Base-by-base conservation (phyloP, 2,888 invertebrate species). In the Drosophila subsilvestris region DNA sequence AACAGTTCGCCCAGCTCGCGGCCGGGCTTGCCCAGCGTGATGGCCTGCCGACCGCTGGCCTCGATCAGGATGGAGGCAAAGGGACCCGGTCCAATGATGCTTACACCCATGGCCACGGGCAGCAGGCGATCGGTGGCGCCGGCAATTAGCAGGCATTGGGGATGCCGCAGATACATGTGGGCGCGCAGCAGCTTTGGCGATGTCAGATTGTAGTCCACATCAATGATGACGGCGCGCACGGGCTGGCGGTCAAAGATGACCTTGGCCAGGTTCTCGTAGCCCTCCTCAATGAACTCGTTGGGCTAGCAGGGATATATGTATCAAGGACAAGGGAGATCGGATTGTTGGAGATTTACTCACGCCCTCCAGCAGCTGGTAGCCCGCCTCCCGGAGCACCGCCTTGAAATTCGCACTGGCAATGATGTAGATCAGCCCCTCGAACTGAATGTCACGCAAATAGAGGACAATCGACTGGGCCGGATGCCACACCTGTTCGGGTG, bases 161-260 rank as follows among this genome's bases (percentile, higher is more conserved):
- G 90, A 55, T 92, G 86, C 32, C 89, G 84, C 29, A 94, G 82
- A 72, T 93, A 93, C 0, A 86, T 75, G 42, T 92, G 81, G 0
- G 93, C 93, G 51, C 92, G 91, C 57, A 92, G 88, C 43, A 94
- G 29, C 79, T 93, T 93, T 1, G 89, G 29, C 63, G 91, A 92
- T 27, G 90, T 93, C 9, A 93, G 73, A 70, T 93, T 92, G 0
- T 92, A 74, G 63, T 93, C 93, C 10, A 91, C 85, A 80, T 94
- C 94, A 3, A 93, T 66, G 12, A 94, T 78, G 1, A 94, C 93
- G 1, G 93, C 94, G 18, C 93, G 92, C 1, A 93, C 91, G 0
- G 91, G 90, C 45, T 90, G 78, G 8, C 70, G 65, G 60, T 89
- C 88, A n/a, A 86, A 87, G 0, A 90, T 73, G 25, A 84, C 49